Percentiles rank a stretch among this genome's conserved stretches.
Evolutionary conservation across 1,140 invertebrate genomes (phyloP).

Genomic region (Linepithema humile): DNA sequence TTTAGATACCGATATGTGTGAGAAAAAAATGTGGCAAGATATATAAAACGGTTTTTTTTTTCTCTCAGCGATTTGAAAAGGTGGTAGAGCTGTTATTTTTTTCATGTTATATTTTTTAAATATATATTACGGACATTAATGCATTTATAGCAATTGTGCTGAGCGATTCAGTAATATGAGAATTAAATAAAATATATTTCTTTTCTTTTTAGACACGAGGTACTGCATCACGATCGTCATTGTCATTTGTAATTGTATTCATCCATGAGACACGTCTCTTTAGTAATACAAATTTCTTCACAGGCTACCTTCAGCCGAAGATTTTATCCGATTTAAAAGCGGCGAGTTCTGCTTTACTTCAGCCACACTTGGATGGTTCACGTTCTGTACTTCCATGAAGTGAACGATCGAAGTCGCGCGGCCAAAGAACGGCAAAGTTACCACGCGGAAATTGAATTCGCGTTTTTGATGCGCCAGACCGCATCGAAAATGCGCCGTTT

Average conservation of each 20-base stretch:
- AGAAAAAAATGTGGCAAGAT: no score
- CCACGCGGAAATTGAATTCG: constrained; percentile 54
- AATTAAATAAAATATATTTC: not conserved
- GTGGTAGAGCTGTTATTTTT: no score
- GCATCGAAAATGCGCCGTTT: constrained; percentile 40
- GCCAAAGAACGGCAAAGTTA: constrained; percentile 29
- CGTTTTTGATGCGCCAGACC: constrained; percentile 38
- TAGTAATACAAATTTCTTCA: constrained; percentile 22
- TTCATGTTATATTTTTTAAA: no score
- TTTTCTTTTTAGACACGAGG: no score
- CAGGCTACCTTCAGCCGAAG: not conserved
- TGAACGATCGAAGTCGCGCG: constrained; percentile 44
- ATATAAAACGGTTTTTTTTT: no score
- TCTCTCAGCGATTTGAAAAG: no score
- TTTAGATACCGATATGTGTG: no score
- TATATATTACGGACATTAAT: not conserved
- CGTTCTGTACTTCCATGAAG: constrained; percentile 26
- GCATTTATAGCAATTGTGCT: not conserved
- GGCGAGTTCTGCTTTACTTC: not conserved
- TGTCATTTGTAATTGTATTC: not conserved
- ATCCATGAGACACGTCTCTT: not conserved
- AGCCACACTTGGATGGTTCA: constrained; percentile 17
- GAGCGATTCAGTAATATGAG: not conserved
- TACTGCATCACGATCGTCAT: no score
- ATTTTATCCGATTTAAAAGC: constrained; percentile 33